phyloP scores from a whole-genome alignment of 2,797 vertebrate genomes.

The Sorex maritimensis region DNA sequence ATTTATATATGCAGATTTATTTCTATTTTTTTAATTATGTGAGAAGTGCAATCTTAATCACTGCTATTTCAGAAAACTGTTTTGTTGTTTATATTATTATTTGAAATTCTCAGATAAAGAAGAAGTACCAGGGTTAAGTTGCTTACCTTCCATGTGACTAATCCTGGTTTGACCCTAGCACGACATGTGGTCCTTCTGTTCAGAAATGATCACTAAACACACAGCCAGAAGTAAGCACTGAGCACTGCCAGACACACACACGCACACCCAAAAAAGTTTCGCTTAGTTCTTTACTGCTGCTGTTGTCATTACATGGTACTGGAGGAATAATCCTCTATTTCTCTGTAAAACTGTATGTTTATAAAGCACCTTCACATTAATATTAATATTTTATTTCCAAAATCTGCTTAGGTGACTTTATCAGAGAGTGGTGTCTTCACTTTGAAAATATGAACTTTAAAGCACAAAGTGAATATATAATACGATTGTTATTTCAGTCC shows the following conservation, averaged over 20 bases:
- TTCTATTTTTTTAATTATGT: neutral
- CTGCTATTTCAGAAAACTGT: neutral
- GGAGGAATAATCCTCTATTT: conserved; percentile 8
- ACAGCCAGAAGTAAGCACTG: too few relatives aligned
- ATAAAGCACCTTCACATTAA: neutral
- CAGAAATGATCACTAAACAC: too few relatives aligned
- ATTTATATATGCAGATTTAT: neutral
- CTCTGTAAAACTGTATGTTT: neutral
- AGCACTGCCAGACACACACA: too few relatives aligned
- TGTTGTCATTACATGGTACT: neutral
- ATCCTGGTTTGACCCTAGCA: too few relatives aligned
- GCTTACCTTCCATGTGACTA: too few relatives aligned
- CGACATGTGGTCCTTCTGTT: too few relatives aligned
- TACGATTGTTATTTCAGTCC: conserved; percentile 27
- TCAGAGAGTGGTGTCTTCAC: neutral
- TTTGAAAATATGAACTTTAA: conserved; percentile 9
- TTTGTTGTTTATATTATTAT: neutral
- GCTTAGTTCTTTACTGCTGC: conserved; percentile 2
- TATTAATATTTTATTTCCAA: conserved; percentile 29
- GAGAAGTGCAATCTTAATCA: conserved; percentile 1
- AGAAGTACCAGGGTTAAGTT: too few relatives aligned
- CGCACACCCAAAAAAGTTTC: neutral
- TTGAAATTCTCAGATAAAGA: conserved; percentile 14
- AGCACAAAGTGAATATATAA: neutral
- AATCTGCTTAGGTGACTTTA: neutral